A percentile compares a stretch with the other conserved stretches of the same genome.
Evolutionary conservation across 2,113 vertebrate species (phyloP).

Genomic region (Agapornis roseicollis): DNA sequence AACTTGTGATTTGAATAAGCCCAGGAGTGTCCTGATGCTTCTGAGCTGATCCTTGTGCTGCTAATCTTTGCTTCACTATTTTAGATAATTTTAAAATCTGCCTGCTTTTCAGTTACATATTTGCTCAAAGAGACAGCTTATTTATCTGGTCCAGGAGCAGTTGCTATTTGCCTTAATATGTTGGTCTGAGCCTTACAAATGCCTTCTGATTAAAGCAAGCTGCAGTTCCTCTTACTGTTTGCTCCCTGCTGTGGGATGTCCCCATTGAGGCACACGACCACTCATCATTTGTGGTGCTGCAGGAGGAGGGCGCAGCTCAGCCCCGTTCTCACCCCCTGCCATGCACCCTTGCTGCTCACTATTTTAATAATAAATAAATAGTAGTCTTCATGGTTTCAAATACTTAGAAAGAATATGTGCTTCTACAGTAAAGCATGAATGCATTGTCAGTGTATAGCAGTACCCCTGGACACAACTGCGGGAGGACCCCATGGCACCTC

Average conservation of each 20-base stretch:
- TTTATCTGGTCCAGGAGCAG: not conserved
- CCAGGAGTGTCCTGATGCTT: conserved; percentile 34
- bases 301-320: not conserved
- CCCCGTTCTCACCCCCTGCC: not conserved
- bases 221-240: not conserved
- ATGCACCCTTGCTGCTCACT: fast-evolving
- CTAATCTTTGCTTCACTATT: conserved; percentile 53
- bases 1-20: conserved; percentile 24
- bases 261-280: fast-evolving
- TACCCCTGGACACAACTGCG: fast-evolving
- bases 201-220: not conserved
- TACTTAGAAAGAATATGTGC: not conserved
- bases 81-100: conserved; percentile 46
- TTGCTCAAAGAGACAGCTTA: not conserved
- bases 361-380: not conserved
- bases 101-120: not conserved
- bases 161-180: not conserved
- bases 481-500: not conserved
- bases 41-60: conserved; percentile 27
- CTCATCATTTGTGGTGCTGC: not conserved
- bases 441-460: not conserved
- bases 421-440: not conserved
- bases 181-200: not conserved
- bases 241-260: not conserved
- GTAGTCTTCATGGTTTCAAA: not conserved